A percentile compares a stretch with the other conserved stretches of the same genome.
Conservation (phyloP, 2,888 invertebrate genomes). For the Platerodrilus igneus region DNA sequence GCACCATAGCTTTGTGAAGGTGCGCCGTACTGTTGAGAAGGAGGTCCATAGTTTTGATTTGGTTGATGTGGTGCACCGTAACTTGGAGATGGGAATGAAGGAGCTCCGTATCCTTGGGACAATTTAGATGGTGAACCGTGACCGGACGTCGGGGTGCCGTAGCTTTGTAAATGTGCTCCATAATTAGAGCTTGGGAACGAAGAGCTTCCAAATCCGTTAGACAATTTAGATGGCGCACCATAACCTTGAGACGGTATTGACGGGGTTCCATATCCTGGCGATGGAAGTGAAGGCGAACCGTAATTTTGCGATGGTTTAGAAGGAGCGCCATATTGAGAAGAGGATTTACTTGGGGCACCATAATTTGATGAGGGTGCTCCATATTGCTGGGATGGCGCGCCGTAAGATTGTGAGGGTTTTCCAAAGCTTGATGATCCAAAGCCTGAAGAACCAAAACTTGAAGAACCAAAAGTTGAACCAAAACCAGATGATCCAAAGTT, state of each 20-base stretch:
- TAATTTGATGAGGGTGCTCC: constrained; percentile 31
- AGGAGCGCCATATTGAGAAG: constrained; percentile 44
- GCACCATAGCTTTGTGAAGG: constrained; percentile 31
- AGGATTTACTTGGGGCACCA: constrained; percentile 31
- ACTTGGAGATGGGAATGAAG: constrained; percentile 46
- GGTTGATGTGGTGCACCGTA: constrained; percentile 47
- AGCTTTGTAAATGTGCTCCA: not conserved
- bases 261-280: constrained; percentile 41
- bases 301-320: constrained; percentile 34
- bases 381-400: constrained; percentile 22
- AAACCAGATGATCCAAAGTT: too few relatives aligned
- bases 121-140: constrained; percentile 34
- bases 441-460: too few relatives aligned
- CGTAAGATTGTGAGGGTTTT: constrained; percentile 25
- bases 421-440: too few relatives aligned
- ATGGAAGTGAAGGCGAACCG: constrained; percentile 39
- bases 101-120: constrained; percentile 40
- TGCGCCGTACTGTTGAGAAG: constrained; percentile 27
- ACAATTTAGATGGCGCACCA: constrained; percentile 48
- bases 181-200: not conserved
- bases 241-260: constrained; percentile 34
- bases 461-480: too few relatives aligned
- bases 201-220: constrained; percentile 25
- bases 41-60: constrained; percentile 30
- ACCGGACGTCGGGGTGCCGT: constrained; percentile 21